Evolutionary conservation across 1,140 invertebrate genomes (phyloP), one percentile per base, ranked within the genome.

Genomic region (Drosophila subobscura): DNA sequence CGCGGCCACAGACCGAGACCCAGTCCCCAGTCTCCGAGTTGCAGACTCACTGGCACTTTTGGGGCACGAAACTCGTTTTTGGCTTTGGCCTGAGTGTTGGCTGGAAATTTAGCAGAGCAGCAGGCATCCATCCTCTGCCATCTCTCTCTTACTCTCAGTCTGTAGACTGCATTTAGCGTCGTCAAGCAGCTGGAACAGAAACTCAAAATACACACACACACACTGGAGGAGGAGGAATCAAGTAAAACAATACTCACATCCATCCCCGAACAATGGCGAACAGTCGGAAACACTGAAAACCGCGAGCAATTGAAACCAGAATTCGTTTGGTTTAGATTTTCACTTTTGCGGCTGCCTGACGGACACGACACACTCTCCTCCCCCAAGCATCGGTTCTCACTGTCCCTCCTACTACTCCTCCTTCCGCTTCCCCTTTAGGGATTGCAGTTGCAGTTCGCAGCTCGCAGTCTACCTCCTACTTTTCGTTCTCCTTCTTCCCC

Each of bases 261-360:
- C 29, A 33, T 33, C 64, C 51, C 81, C 54, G 81, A 86, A 86
- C 81, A 86, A 86, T 86, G 83, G 73, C 78, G 73, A 83, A 73
- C 81, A 12, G 10, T 73, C 71, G 33, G 33, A 12, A 37, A 37
- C 33, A 37, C 33, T 37, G 33, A 37, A 68, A 77, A 88, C 81
- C 77, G 83, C 83, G 73, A 80, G 83, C 83, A 78, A 86, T 86
- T 88, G 83, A 86, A 86, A 86, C 83, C 81, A 86, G 83, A 88
- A 86, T 88, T 88, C 75, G 59, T 88, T 86, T 52, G 72, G 80
- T 85, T 85, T 86, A 86, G 81, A 86, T 86, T 86, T 86, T 86
- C 84, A 86, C 83, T 86, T 86, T 86, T 86, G 83, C 57, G 68
- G 73, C 81, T 77, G 65, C 81, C 74, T 47, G 72, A 58, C 53